Base-by-base conservation (phyloP, 2,888 invertebrate genomes). In the Luffia ferchaultella region DNA sequence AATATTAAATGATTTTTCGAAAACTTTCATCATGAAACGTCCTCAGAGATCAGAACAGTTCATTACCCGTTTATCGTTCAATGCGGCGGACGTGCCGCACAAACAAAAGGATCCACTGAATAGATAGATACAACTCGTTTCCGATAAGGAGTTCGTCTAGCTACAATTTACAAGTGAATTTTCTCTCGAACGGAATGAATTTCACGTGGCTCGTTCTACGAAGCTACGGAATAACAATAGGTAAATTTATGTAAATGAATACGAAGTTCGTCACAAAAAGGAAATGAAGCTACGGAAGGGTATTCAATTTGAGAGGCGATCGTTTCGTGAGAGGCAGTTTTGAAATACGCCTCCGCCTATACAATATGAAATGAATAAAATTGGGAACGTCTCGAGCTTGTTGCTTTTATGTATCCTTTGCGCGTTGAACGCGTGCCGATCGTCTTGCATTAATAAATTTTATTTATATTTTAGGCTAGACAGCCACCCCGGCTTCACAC, bases 201-300 rank as follows among this genome's bases (percentile, higher is more conserved):
- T 42, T 48, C 48, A 48, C 42, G 60, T 68, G 67, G 68, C 67
- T 69, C 67, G 63, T 68, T 70, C 67, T 62, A 55, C 56, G 62
- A 58, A 70, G 70, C 64, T 62, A 58, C 61, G 58, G 73, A 75
- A 76, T 76, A 76, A 82, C 79, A 80, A 82, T 78, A 78, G 75
- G 73, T 78, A 77, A 79, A 79, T 80, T 77, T 80, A 80, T 80
- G 78, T 79, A 78, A 80, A 82, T 79, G 76, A 77, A 67, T 64
- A 61, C 64, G 65, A 65, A 68, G 66, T 72, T 67, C 70, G 77
- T 69, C 76, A 77, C 78, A 76, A 78, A 77, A 76, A 76, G 76
- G 76, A 79, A 80, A 79, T 71, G 76, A 75, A 67, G 63, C 64
- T 59, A 57, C 62, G 64, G 65, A 62, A 62, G 63, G 67, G 63